Conservation (phyloP, 1,140 invertebrate species). For the Lycorma delicatula region DNA sequence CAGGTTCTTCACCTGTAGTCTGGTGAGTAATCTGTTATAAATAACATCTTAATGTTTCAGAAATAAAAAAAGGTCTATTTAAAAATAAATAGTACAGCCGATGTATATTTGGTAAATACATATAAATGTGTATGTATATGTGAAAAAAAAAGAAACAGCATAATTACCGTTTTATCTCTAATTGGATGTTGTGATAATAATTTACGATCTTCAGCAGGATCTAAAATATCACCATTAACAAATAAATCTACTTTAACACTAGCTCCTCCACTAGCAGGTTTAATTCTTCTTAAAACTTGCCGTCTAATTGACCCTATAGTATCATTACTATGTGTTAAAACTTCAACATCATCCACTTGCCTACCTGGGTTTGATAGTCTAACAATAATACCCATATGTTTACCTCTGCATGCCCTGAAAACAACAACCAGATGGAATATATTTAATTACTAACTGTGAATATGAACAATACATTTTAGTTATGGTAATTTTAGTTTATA, state of each 20-base stretch:
- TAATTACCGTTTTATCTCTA: constrained; percentile 85
- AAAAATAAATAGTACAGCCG: no score
- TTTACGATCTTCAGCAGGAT: constrained; percentile 80
- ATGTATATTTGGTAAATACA: no score
- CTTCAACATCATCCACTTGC: constrained; percentile 85
- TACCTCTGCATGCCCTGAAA: constrained; percentile 74
- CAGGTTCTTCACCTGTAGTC: no score
- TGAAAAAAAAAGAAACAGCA: no score
- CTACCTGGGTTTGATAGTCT: constrained; percentile 84
- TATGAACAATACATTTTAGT: neutral
- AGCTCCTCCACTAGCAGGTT: constrained; percentile 51
- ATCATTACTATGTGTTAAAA: constrained; percentile 91
- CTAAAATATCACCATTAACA: constrained; percentile 80
- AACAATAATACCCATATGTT: constrained; percentile 77
- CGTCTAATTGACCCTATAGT: constrained; percentile 73
- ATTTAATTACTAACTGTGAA: constrained; percentile 20
- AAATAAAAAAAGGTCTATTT: no score
- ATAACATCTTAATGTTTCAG: no score
- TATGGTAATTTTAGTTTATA: constrained; percentile 1
- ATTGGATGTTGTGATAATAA: constrained; percentile 78
- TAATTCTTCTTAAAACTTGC: constrained; percentile 64
- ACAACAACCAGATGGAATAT: no score
- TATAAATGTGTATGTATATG: no score
- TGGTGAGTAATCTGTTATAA: no score
- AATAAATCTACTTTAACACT: constrained; percentile 84